These are phyloP conservation scores for Ostrea denselamellosa DNA, from an alignment of 1,140 invertebrate genomes.

Conservation along the genomic window DNA sequence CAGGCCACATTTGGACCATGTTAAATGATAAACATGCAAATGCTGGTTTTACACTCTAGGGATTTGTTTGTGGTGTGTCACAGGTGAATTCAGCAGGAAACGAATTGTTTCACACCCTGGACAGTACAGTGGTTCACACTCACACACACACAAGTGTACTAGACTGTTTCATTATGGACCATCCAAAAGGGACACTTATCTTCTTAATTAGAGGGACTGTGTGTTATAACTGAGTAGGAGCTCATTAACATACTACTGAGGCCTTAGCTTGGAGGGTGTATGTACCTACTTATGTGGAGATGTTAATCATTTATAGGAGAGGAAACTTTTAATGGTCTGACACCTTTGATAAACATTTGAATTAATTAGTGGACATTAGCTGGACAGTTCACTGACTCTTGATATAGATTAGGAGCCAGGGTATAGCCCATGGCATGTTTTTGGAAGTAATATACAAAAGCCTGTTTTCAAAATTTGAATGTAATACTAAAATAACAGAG, in stretches of 20 bases:
- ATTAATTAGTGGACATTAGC: slow-evolving; percentile 19
- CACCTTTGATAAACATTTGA: slow-evolving; percentile 4
- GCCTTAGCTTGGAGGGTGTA: no score
- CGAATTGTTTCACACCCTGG: background rate
- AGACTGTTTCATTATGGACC: background rate
- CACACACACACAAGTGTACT: no score
- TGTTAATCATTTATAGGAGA: background rate
- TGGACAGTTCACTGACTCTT: slow-evolving; percentile 22
- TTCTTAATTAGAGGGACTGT: background rate
- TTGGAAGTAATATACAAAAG: background rate
- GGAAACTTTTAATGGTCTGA: slow-evolving; percentile 17
- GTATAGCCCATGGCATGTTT: background rate
- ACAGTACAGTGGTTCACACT: background rate
- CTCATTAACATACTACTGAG: no score
- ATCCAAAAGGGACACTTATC: background rate
- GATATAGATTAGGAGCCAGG: background rate
- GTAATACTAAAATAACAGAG: slow-evolving; percentile 2
- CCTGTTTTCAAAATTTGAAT: slow-evolving; percentile 10
- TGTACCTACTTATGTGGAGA: no score
- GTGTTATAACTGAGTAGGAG: no score
- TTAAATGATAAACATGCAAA: slow-evolving; percentile 31
- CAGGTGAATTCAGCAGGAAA: slow-evolving; percentile 8
- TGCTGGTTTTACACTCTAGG: background rate
- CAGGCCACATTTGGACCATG: slow-evolving; percentile 9
- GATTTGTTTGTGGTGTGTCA: background rate